Evolutionary conservation across 2,888 invertebrate genomes (phyloP).

Genomic region (Mythimna albipuncta): DNA sequence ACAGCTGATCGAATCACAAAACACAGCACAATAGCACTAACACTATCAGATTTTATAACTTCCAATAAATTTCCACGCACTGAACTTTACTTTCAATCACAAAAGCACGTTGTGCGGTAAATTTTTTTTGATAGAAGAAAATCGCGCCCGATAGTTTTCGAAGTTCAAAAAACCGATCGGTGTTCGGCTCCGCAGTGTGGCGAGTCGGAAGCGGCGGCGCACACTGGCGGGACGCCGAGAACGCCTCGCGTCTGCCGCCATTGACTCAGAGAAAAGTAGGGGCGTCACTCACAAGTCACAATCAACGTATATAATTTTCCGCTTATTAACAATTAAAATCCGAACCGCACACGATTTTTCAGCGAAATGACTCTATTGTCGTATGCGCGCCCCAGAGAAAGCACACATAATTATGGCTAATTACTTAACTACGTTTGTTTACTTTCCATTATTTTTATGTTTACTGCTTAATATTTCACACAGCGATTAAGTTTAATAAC

Average conservation of each 20-base stretch:
- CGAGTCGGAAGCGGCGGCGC: constrained; percentile 83
- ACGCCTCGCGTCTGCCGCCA: constrained; percentile 69
- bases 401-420: constrained; percentile 54
- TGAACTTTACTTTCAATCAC: constrained; percentile 76
- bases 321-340: constrained; percentile 81
- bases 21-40: constrained; percentile 72
- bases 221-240: constrained; percentile 78
- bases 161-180: constrained; percentile 70
- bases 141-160: constrained; percentile 66
- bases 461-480: constrained; percentile 55
- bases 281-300: constrained; percentile 80
- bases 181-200: constrained; percentile 76
- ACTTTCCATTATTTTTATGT: constrained; percentile 48
- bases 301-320: constrained; percentile 81
- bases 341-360: constrained; percentile 62
- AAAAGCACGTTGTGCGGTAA: constrained; percentile 81
- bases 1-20: constrained; percentile 79
- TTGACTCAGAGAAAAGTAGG: constrained; percentile 86
- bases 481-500: constrained; percentile 55
- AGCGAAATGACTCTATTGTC: constrained; percentile 62
- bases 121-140: constrained; percentile 53
- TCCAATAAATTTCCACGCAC: constrained; percentile 64
- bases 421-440: constrained; percentile 54
- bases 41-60: constrained; percentile 51
- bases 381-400: constrained; percentile 62